Conservation (phyloP, 2,113 vertebrate species). For the Eretmochelys imbricata region DNA sequence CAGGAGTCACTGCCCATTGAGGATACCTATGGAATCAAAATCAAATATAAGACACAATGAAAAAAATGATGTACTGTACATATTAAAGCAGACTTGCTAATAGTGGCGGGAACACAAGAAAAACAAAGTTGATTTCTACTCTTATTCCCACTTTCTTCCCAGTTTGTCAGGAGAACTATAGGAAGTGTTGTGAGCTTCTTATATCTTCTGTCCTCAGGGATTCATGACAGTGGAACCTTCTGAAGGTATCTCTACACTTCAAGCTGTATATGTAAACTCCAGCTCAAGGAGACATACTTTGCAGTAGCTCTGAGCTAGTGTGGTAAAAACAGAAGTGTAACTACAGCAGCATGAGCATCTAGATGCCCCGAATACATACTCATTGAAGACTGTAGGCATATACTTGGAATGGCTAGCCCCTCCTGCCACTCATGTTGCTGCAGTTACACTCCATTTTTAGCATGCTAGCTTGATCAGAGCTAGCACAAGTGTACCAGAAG, state of each 20-base stretch:
- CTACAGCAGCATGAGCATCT: background rate
- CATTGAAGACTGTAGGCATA: background rate
- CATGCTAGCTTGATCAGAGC: background rate
- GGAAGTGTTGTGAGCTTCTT: background rate
- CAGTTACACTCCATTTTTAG: background rate
- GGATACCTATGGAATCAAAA: background rate
- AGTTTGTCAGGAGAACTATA: background rate
- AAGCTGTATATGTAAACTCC: background rate
- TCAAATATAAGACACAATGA: background rate
- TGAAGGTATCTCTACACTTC: background rate
- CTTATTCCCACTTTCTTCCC: background rate
- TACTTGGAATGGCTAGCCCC: background rate
- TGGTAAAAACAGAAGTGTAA: background rate
- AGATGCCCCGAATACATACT: background rate
- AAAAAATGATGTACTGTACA: background rate
- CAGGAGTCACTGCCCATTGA: background rate
- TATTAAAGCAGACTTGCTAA: background rate
- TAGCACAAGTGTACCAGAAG: background rate
- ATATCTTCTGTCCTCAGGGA: background rate
- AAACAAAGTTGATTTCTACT: background rate
- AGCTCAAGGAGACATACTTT: background rate
- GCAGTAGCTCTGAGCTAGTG: background rate
- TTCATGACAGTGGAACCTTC: background rate
- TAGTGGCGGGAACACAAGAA: background rate
- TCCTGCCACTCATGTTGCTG: background rate